These are phyloP conservation scores for Ceratina calcarata DNA, from an alignment of 1,140 invertebrate genomes.

Conservation along the genomic window DNA sequence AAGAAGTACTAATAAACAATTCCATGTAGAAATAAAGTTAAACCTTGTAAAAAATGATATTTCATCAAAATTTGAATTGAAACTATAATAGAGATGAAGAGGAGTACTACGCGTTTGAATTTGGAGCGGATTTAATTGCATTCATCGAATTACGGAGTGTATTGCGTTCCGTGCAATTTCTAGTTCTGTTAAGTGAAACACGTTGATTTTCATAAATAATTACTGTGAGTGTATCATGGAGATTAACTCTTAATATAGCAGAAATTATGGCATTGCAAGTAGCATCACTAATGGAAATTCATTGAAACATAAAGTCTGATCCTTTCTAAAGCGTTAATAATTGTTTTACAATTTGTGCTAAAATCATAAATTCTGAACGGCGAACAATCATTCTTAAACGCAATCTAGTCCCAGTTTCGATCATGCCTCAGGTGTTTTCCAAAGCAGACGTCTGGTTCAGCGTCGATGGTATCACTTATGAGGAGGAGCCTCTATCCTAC, in stretches of 20 bases:
- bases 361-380: background rate
- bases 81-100: background rate
- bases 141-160: conserved; percentile 5
- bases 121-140: background rate
- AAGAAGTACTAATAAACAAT: too few species aligned
- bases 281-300: too few species aligned
- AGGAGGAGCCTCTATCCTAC: conserved; percentile 83
- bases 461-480: conserved; percentile 82
- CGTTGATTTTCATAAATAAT: conserved; percentile 15
- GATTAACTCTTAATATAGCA: too few species aligned
- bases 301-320: too few species aligned
- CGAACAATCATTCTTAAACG: background rate
- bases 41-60: background rate
- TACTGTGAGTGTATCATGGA: too few species aligned
- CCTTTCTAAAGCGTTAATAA: too few species aligned
- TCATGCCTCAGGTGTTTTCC: conserved; percentile 83
- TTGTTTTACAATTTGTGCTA: too few species aligned
- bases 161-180: conserved; percentile 9
- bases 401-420: background rate
- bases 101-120: background rate
- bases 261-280: too few species aligned
- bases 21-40: conserved; percentile 1
- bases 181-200: conserved; percentile 6
- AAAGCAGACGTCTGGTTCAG: conserved; percentile 87
- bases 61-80: conserved; percentile 11